These are phyloP conservation scores for Lissonota sp. DNA, from an alignment of 2,888 invertebrate genomes.

Conservation along the genomic window DNA sequence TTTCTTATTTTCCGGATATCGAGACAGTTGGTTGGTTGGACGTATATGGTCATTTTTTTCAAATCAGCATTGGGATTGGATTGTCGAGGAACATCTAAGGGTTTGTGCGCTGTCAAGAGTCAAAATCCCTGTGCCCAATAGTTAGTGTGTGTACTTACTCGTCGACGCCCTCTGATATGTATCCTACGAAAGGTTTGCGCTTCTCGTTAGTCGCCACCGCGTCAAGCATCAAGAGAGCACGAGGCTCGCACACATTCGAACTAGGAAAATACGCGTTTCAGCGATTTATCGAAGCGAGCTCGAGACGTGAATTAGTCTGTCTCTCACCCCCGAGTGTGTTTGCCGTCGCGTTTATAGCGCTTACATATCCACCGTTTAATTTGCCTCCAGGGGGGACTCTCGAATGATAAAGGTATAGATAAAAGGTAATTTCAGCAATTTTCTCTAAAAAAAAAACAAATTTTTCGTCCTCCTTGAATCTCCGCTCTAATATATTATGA, in stretches of 20 bases:
- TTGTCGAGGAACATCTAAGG: slow-evolving; percentile 34
- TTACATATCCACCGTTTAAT: not conserved
- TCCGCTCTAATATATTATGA: too few species aligned
- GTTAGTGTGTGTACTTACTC: slow-evolving; percentile 53
- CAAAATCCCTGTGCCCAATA: slow-evolving; percentile 36
- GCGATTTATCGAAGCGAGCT: slow-evolving; percentile 77
- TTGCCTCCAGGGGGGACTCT: too few species aligned
- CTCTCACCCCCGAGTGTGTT: slow-evolving; percentile 61
- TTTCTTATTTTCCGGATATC: too few species aligned
- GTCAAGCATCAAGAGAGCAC: slow-evolving; percentile 49
- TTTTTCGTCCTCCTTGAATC: too few species aligned
- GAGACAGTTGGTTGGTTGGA: too few species aligned
- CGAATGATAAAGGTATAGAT: too few species aligned
- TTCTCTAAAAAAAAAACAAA: too few species aligned
- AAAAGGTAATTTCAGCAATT: too few species aligned
- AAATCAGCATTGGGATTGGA: too few species aligned
- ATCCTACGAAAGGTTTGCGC: slow-evolving; percentile 70
- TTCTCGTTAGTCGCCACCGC: slow-evolving; percentile 70
- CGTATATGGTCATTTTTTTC: too few species aligned
- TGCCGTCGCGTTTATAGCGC: slow-evolving; percentile 58
- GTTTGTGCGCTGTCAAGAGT: slow-evolving; percentile 46
- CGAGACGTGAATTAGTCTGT: slow-evolving; percentile 75
- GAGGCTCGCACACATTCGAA: slow-evolving; percentile 46
- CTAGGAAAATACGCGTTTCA: slow-evolving; percentile 74
- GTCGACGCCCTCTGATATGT: slow-evolving; percentile 57